A percentile compares a stretch with the other conserved stretches of the same genome.
phyloP scores from a whole-genome alignment of 92 coral and sea anemone genomes.

The Diadumene lineata region DNA sequence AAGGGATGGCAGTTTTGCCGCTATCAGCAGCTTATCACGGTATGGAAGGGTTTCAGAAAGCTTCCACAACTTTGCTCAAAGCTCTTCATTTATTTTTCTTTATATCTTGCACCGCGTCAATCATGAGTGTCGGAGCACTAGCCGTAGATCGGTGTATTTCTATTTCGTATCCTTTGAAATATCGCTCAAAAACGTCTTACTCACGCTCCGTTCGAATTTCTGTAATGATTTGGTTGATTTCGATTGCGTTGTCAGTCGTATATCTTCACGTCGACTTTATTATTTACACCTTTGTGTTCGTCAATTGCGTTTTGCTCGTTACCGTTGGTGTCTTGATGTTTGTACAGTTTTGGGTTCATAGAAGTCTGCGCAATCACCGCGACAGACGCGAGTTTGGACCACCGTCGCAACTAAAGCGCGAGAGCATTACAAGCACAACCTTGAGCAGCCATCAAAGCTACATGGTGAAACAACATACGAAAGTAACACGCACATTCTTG shows the following conservation, averaged over 20 bases:
- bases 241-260: constrained; percentile 50
- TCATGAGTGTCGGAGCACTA: constrained; percentile 67
- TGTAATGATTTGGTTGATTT: constrained; percentile 53
- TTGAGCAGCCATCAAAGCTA: constrained; percentile 2
- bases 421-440: not conserved
- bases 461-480: constrained; percentile 50
- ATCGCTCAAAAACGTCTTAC: constrained; percentile 48
- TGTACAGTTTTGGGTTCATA: constrained; percentile 51
- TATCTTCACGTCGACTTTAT: constrained; percentile 75
- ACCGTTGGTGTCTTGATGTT: constrained; percentile 49
- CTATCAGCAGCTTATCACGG: constrained; percentile 66
- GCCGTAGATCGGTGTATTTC: constrained; percentile 73
- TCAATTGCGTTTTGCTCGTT: constrained; percentile 58
- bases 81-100: constrained; percentile 69
- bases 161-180: constrained; percentile 59
- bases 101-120: constrained; percentile 79
- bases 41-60: constrained; percentile 56
- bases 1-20: constrained; percentile 64
- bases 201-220: constrained; percentile 57
- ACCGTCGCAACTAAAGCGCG: not conserved
- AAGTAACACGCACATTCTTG: constrained; percentile 57
- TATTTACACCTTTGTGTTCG: constrained; percentile 64
- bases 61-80: constrained; percentile 33
- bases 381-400: constrained; percentile 35
- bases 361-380: constrained; percentile 49